Base-by-base conservation (phyloP, 2,888 invertebrate genomes). In the Mythimna loreyi region DNA sequence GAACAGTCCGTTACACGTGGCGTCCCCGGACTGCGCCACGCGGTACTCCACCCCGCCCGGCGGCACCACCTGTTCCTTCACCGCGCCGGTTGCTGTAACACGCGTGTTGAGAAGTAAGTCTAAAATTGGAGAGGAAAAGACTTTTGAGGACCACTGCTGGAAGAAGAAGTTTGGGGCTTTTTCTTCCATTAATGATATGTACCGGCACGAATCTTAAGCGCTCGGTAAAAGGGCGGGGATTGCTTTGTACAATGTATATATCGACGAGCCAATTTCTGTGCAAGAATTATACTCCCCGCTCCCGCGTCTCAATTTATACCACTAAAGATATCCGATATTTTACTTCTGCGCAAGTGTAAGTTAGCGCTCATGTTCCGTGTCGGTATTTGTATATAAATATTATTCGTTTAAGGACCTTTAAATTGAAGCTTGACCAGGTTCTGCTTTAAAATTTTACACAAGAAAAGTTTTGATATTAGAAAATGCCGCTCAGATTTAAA, bases 1-100 rank as follows among this genome's bases (percentile, higher is more conserved):
- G 92, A 98, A 98, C 68, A 99, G 96, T 25, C 99, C 99, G 91
- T 98, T 98, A 93, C 99, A 99, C 40, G 99, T 98, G 67, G 99
- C 99, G 92, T 99, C 99, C 11, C 98, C 99, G 61, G 98, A 98
- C 94, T 99, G 98, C 5, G 99, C 98, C 82, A 99, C 97, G 88
- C 98, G 96, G 94, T 98, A 98, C 92, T 98, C 98, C 74, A 97
- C 97, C 65, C 96, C 97, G 21, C 95, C 96, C 0, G 92, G 85
- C 3, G 91, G 83, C 6, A 83, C 87, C 0, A 92, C 89, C 2
- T 89, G 90, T 67, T 95, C 94, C 73, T 94, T 94, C 43, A 93
- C 84, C 1, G 90, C 82, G 6, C 91, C 91, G 30, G 94, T 93
- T 13, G 93, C 93, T 93, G 89, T 23, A 89, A 89, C 40, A 66